phyloP scores from a whole-genome alignment of 2,888 invertebrate species.

The Cloeon dipterum region DNA sequence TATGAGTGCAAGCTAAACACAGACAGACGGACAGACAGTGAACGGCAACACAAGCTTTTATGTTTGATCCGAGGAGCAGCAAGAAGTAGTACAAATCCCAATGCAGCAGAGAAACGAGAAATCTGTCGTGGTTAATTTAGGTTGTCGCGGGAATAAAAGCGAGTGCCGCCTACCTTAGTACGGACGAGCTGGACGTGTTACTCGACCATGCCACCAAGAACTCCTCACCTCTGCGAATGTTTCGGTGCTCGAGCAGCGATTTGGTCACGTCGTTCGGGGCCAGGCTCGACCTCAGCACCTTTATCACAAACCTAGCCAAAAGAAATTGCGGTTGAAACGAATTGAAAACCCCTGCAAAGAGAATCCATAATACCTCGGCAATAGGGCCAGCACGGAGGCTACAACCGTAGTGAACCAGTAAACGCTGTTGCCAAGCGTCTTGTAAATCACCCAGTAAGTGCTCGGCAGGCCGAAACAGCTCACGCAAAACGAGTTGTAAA shows the following conservation, averaged over 20 bases:
- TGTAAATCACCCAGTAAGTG: constrained; percentile 69
- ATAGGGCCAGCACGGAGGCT: constrained; percentile 49
- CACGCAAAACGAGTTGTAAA: constrained; percentile 64
- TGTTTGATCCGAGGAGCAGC: too few species aligned
- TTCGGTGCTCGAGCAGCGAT: constrained; percentile 29
- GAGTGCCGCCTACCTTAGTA: constrained; percentile 14
- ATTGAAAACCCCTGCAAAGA: too few species aligned
- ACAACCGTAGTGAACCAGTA: constrained; percentile 68
- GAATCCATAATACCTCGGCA: constrained; percentile 77
- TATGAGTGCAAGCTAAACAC: too few species aligned
- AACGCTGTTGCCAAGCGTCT: constrained; percentile 41
- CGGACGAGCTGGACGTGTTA: constrained; percentile 16
- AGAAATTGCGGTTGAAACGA: too few species aligned
- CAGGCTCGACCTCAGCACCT: constrained; percentile 39
- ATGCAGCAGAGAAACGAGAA: too few species aligned
- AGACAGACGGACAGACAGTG: too few species aligned
- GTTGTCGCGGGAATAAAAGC: too few species aligned
- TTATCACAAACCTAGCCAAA: constrained; percentile 40
- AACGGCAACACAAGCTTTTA: too few species aligned
- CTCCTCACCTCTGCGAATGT: constrained; percentile 13
- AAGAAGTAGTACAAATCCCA: too few species aligned
- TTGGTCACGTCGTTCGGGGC: constrained; percentile 52
- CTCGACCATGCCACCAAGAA: constrained; percentile 17
- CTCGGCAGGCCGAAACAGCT: constrained; percentile 64
- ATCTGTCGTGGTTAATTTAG: too few species aligned